Percentiles rank a stretch among this genome's conserved stretches.
Evolutionary conservation across 2,888 invertebrate species (phyloP).

Genomic region (Sinohyriopsis cumingii): DNA sequence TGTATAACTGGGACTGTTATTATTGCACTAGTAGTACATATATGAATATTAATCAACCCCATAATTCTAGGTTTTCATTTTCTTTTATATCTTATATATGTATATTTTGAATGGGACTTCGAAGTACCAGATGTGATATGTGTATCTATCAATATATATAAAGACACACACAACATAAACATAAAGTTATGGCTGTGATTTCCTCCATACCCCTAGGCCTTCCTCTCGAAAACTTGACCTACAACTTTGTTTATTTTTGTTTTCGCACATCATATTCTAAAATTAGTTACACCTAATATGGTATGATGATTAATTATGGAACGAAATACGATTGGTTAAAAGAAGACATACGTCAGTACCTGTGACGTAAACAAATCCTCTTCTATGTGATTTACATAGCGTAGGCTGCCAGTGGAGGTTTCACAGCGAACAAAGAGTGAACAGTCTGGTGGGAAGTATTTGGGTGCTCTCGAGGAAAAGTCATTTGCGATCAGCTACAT

Average conservation of each 20-base stretch:
- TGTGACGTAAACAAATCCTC: constrained; percentile 35
- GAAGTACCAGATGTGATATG: too few species aligned
- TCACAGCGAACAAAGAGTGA: constrained; percentile 19
- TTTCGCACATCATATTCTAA: constrained; percentile 32
- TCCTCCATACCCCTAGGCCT: too few species aligned
- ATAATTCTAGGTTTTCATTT: too few species aligned
- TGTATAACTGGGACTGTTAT: too few species aligned
- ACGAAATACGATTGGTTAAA: constrained; percentile 26
- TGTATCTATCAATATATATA: too few species aligned
- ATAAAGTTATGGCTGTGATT: too few species aligned
- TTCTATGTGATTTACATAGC: constrained; percentile 5
- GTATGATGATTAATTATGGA: constrained; percentile 20
- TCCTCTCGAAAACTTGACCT: constrained; percentile 18
- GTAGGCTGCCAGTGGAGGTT: constrained; percentile 22
- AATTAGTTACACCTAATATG: constrained; percentile 31
- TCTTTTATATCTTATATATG: too few species aligned
- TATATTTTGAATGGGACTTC: too few species aligned
- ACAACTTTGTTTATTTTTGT: constrained; percentile 35
- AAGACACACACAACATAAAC: too few species aligned
- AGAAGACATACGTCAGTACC: constrained; percentile 12
- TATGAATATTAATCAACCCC: too few species aligned
- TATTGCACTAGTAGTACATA: too few species aligned
- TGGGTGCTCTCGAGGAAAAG: constrained; percentile 18
- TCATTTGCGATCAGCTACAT: neutral
- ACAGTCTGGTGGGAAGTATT: constrained; percentile 7